phyloP scores from a whole-genome alignment of 2,888 invertebrate species.

The Metellina segmentata region DNA sequence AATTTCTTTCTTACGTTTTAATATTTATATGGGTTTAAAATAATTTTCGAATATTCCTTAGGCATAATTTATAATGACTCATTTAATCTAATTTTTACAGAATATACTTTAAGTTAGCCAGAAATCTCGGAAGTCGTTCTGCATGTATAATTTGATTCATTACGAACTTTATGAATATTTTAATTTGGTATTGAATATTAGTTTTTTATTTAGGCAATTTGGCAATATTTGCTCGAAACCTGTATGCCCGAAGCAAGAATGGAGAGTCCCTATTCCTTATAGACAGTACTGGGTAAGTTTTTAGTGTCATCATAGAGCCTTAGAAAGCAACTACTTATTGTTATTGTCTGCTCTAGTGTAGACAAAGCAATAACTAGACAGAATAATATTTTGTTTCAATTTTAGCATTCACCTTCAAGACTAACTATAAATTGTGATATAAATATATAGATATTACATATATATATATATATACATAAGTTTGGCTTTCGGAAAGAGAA shows the following conservation, averaged over 20 bases:
- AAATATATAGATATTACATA: not conserved
- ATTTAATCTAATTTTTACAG: no score
- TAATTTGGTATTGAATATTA: not conserved
- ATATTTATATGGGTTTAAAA: no score
- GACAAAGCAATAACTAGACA: not conserved
- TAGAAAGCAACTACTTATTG: not conserved
- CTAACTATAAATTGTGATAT: not conserved
- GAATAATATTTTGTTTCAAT: not conserved
- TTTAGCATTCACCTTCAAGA: not conserved
- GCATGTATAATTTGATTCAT: no score
- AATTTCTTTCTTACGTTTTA: no score
- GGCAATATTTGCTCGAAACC: conserved; percentile 82
- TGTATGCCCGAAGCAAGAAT: conserved; percentile 82
- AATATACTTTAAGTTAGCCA: no score
- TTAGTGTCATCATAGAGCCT: not conserved
- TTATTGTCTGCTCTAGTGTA: no score
- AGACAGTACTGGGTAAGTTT: conserved; percentile 81
- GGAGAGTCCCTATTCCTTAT: conserved; percentile 82
- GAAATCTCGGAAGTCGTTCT: no score
- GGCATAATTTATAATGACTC: no score
- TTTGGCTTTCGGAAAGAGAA: no score
- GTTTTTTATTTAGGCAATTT: conserved; percentile 79
- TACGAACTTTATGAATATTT: no score
- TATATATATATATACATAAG: not conserved
- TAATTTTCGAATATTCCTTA: no score